Evolutionary conservation across 2,888 invertebrate species (phyloP), one percentile per base, ranked within the genome.

Genomic region (Cryptocheilus praepositus): DNA sequence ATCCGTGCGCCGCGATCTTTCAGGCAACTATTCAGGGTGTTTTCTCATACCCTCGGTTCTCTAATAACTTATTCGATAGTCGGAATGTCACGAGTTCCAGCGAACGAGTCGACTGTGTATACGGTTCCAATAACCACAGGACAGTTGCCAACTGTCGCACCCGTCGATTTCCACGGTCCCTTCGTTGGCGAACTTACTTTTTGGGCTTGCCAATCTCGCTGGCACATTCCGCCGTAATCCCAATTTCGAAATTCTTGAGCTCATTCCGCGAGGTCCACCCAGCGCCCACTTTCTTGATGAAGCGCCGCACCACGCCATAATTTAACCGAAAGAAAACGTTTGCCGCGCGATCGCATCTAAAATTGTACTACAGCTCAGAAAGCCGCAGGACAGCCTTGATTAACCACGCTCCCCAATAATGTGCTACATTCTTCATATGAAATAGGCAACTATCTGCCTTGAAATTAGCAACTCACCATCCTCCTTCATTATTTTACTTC

Each of bases 141-240:
- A 81, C 83, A 83, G 81, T 84, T 84, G 83, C 81, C 81, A 84
- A 83, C 80, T 81, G 76, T 82, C 81, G 78, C 79, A 74, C 75
- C 76, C 77, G 76, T 81, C 81, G 79, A 80, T 83, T 83, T 83
- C 73, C 75, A 70, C 76, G 71, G 71, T 69, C 71, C 73, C 71
- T 70, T 71, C 64, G 49, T 44, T 62, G 74, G 72, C 73, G 71
- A 80, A 81, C 79, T 82, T 78, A 76, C 81, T 76, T 79, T 77
- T 72, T 66, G 64, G 64, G 56, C 69, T 73, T 70, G 74, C 65
- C 69, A 71, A 71, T 73, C 75, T 58, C 65, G 59, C 64, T 49
- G 53, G 52, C 61, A 70, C 65, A 69, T 55, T 64, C 70, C 60
- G 63, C 45, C 67, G 71, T 74, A 75, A 75, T 73, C 57, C 68